Conservation (phyloP, 2,113 vertebrate genomes). For the Nibea coibor region DNA sequence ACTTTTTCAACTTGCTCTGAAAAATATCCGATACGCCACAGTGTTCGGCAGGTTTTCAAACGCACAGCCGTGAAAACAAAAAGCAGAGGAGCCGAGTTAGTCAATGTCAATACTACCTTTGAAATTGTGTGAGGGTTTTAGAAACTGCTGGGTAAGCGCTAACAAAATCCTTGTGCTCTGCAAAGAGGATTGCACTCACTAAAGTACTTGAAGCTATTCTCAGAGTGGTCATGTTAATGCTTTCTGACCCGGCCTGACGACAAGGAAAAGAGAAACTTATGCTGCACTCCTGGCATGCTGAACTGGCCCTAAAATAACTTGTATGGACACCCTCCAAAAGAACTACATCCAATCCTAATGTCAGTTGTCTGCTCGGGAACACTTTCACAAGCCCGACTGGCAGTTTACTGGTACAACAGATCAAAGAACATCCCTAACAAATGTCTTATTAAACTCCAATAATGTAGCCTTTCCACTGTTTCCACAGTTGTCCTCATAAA, state of each 20-base stretch:
- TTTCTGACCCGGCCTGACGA: conserved; percentile 66
- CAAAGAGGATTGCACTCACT: conserved; percentile 73
- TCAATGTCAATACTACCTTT: conserved; percentile 2
- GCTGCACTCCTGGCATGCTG: conserved; percentile 48
- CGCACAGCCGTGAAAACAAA: neutral
- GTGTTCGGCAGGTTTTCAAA: conserved; percentile 7
- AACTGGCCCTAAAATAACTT: conserved; percentile 68
- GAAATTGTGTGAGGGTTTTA: conserved; percentile 43
- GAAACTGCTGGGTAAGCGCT: conserved; percentile 66
- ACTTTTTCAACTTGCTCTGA: conserved; percentile 12
- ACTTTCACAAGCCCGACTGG: conserved; percentile 36
- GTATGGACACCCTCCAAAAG: conserved; percentile 57
- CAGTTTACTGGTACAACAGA: conserved; percentile 52
- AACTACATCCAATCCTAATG: conserved; percentile 41
- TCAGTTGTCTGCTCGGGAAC: conserved; percentile 61
- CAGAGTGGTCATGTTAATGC: conserved; percentile 69
- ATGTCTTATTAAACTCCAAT: conserved; percentile 54
- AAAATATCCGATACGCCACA: neutral
- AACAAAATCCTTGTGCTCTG: conserved; percentile 57
- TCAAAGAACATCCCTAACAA: conserved; percentile 52
- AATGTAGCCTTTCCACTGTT: conserved; percentile 15
- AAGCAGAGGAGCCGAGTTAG: neutral
- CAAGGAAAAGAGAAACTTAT: conserved; percentile 58
- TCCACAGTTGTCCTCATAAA: conserved; percentile 57
- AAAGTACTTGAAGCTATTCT: conserved; percentile 77